phyloP scores from a whole-genome alignment of 2,888 invertebrate species.

The Tachina grossa region DNA sequence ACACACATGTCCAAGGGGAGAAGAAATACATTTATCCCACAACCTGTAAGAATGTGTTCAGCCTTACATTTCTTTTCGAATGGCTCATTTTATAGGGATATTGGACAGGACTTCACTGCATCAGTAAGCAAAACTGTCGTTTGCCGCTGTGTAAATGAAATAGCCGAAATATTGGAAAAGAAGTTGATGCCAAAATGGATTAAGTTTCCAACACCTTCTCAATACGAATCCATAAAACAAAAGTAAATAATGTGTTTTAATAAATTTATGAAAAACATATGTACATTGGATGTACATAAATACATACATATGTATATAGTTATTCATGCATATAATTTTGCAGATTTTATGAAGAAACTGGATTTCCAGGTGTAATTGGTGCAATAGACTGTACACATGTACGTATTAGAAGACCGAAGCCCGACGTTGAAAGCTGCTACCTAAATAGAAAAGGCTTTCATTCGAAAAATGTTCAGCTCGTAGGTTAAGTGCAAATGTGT shows the following conservation, averaged over 20 bases:
- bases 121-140: constrained; percentile 18
- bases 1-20: not conserved
- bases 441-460: constrained; percentile 37
- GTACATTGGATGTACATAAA: too few species aligned
- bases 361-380: constrained; percentile 5
- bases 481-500: not conserved
- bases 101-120: constrained; percentile 37
- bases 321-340: not conserved
- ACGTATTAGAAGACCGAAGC: constrained; percentile 15
- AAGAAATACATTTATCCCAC: constrained; percentile 18
- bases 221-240: constrained; percentile 34
- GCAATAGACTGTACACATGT: constrained; percentile 19
- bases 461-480: constrained; percentile 31
- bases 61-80: constrained; percentile 34
- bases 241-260: too few species aligned
- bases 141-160: constrained; percentile 2
- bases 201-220: constrained; percentile 5
- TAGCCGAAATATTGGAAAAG: constrained; percentile 17
- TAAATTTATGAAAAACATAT: not conserved
- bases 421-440: constrained; percentile 24
- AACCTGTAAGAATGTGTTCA: constrained; percentile 8
- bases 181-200: constrained; percentile 16
- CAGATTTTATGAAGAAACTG: not conserved
- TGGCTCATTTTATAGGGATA: constrained; percentile 37
- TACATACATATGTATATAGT: not conserved